Evolutionary conservation across 1,140 invertebrate species (phyloP).

Genomic region (Tribolium madens): DNA sequence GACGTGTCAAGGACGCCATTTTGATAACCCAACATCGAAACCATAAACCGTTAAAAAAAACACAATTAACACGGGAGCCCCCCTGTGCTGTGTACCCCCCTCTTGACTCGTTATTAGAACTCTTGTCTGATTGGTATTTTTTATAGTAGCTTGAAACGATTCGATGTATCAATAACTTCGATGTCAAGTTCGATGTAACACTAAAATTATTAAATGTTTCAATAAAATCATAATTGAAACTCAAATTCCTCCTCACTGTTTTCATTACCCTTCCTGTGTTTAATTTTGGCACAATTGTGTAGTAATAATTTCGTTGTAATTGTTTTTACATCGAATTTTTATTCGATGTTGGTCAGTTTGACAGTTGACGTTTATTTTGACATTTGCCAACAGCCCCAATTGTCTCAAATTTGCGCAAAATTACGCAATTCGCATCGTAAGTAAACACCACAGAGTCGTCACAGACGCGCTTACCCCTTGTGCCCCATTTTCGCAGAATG

Average conservation of each 20-base stretch:
- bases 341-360: not conserved
- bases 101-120: no score
- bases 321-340: no score
- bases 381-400: not conserved
- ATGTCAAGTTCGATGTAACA: no score
- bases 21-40: not conserved
- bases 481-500: slow-evolving; percentile 2
- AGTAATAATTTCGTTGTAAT: no score
- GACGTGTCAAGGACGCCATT: not conserved
- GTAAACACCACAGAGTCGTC: not conserved
- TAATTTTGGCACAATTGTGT: no score
- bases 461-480: not conserved
- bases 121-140: no score
- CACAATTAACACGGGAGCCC: no score
- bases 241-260: no score
- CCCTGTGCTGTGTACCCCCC: no score
- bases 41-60: not conserved
- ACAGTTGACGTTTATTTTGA: slow-evolving; percentile 10
- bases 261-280: no score
- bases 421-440: slow-evolving; percentile 1
- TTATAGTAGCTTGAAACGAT: not conserved
- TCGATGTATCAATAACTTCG: not conserved
- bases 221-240: no score
- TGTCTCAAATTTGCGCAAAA: not conserved
- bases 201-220: no score